Evolutionary conservation across 2,888 invertebrate species (phyloP).

Genomic region (Tetranychus piercei): DNA sequence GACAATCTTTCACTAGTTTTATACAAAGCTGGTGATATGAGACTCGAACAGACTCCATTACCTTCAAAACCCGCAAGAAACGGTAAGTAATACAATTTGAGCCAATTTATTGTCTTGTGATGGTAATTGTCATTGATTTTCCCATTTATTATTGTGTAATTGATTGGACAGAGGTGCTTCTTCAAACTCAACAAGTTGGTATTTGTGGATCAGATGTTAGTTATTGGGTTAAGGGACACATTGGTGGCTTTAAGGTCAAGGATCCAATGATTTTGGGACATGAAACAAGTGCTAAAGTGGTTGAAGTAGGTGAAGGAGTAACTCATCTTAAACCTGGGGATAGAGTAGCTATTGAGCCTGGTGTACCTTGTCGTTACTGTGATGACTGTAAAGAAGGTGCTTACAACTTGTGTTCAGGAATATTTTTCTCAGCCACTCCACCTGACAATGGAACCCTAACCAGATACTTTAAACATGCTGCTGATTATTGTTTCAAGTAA

Average conservation of each 20-base stretch:
- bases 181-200: slow-evolving; percentile 33
- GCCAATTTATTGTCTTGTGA: neutral
- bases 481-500: slow-evolving; percentile 37
- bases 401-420: slow-evolving; percentile 38
- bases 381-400: slow-evolving; percentile 36
- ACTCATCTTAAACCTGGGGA: slow-evolving; percentile 33
- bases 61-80: slow-evolving; percentile 19
- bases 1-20: slow-evolving; percentile 31
- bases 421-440: slow-evolving; percentile 32
- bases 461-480: slow-evolving; percentile 35
- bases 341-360: slow-evolving; percentile 33
- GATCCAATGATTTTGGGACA: slow-evolving; percentile 38
- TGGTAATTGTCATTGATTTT: neutral
- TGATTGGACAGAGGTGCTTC: slow-evolving; percentile 12
- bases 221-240: slow-evolving; percentile 36
- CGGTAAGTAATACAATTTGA: slow-evolving; percentile 15
- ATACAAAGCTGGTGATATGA: slow-evolving; percentile 29
- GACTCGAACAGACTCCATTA: slow-evolving; percentile 24
- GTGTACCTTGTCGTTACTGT: slow-evolving; percentile 35
- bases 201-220: slow-evolving; percentile 40
- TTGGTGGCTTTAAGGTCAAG: slow-evolving; percentile 35
- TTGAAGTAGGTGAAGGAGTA: slow-evolving; percentile 34
- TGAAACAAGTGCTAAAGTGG: slow-evolving; percentile 34
- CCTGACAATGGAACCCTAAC: slow-evolving; percentile 38
- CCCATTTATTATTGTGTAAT: neutral